Percentiles rank a stretch among this genome's conserved stretches.
Evolutionary conservation across 2,113 vertebrate species (phyloP).

Genomic region (Esox niger): DNA sequence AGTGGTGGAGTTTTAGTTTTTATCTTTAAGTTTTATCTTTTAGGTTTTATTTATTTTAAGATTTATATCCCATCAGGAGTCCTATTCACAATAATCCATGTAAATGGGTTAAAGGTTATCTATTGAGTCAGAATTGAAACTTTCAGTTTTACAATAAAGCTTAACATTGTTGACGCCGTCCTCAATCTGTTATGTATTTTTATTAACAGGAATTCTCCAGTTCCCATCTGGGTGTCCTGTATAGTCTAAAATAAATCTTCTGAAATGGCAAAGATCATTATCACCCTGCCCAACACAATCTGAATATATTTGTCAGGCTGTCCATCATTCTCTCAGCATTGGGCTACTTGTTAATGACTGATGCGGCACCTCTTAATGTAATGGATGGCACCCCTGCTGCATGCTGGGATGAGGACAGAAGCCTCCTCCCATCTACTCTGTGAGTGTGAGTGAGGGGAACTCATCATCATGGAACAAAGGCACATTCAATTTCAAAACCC

Average conservation of each 20-base stretch:
- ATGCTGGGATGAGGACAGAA: constrained; percentile 55
- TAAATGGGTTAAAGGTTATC: no score
- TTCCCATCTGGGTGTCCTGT: constrained; percentile 34
- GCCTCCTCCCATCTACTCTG: constrained; percentile 6
- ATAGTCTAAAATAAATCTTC: constrained; percentile 40
- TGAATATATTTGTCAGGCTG: constrained; percentile 69
- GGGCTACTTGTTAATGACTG: constrained; percentile 70
- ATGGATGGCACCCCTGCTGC: constrained; percentile 60
- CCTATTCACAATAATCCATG: no score
- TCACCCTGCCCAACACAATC: constrained; percentile 63
- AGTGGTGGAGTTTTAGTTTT: no score
- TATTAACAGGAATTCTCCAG: no score
- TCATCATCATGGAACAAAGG: constrained; percentile 60
- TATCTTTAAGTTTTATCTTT: no score
- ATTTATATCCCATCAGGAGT: no score
- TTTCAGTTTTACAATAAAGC: no score
- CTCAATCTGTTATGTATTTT: no score
- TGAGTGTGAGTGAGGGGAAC: constrained; percentile 39
- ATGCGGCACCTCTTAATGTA: constrained; percentile 70
- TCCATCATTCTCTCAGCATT: constrained; percentile 64
- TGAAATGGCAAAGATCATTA: constrained; percentile 43
- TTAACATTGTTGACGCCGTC: no score
- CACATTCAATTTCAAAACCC: constrained; percentile 59
- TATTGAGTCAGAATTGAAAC: no score
- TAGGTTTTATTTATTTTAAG: no score